Evolutionary conservation across 2,113 vertebrate species (phyloP).

Genomic region (Sphyrna mokarran): DNA sequence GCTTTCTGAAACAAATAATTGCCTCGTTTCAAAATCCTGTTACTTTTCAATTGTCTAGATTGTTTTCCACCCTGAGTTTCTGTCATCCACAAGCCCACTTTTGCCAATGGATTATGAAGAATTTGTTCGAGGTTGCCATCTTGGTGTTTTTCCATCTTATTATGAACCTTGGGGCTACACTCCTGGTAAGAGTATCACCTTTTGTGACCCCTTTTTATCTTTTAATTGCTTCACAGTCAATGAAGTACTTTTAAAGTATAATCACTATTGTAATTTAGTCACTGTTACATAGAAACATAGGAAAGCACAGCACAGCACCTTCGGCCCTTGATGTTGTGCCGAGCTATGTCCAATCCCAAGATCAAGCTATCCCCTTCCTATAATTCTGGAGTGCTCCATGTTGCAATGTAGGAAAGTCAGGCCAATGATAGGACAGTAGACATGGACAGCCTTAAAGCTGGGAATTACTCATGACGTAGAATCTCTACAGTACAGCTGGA

Average conservation of each 20-base stretch:
- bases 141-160: slow-evolving; percentile 95
- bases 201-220: not conserved
- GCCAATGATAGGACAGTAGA: not conserved
- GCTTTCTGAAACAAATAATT: not conserved
- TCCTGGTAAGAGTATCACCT: slow-evolving; percentile 64
- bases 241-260: no score
- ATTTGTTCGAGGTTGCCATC: slow-evolving; percentile 90
- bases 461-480: not conserved
- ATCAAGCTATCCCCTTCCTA: no score
- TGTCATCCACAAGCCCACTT: slow-evolving; percentile 91
- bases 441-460: not conserved
- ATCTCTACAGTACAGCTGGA: no score
- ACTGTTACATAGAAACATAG: no score
- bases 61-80: slow-evolving; percentile 89
- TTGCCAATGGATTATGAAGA: slow-evolving; percentile 95
- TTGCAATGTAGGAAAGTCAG: not conserved
- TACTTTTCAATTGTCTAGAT: slow-evolving; percentile 55
- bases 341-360: no score
- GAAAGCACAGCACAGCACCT: no score
- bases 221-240: not conserved
- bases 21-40: not conserved
- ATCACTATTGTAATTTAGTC: not conserved
- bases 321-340: no score
- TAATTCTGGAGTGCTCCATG: no score
- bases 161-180: slow-evolving; percentile 98